Percentiles rank a stretch among this genome's conserved stretches.
These are phyloP conservation scores for Netelia melanura DNA, from an alignment of 2,888 invertebrate species.

Conservation along the genomic window DNA sequence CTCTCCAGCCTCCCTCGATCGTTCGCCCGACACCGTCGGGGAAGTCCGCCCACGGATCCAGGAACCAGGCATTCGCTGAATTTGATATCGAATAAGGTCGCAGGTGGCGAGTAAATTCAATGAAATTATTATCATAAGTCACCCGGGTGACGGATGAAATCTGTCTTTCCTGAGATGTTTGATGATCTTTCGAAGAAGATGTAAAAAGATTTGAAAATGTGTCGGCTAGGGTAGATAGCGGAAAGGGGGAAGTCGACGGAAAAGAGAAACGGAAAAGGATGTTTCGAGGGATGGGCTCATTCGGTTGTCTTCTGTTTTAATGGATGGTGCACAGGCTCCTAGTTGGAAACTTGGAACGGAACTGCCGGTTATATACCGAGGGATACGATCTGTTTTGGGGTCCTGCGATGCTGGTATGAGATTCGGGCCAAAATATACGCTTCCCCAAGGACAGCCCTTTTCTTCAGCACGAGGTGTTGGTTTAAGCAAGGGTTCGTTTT, in stretches of 20 bases:
- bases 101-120: conserved; percentile 58
- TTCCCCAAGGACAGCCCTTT: conserved; percentile 75
- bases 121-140: conserved; percentile 46
- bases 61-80: conserved; percentile 36
- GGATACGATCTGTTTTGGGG: conserved; percentile 70
- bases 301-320: conserved; percentile 48
- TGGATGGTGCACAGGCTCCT: conserved; percentile 39
- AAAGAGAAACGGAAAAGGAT: conserved; percentile 53
- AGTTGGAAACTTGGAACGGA: conserved; percentile 48
- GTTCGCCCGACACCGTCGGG: conserved; percentile 20
- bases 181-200: conserved; percentile 42
- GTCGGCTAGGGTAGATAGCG: conserved; percentile 22
- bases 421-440: conserved; percentile 75
- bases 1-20: conserved; percentile 46
- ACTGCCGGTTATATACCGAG: conserved; percentile 45
- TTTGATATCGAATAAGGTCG: conserved; percentile 51
- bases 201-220: conserved; percentile 32
- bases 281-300: conserved; percentile 31
- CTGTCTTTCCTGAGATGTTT: conserved; percentile 2
- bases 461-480: conserved; percentile 76
- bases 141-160: neutral
- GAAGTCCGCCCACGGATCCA: conserved; percentile 37
- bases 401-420: conserved; percentile 70
- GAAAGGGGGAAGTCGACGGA: conserved; percentile 28
- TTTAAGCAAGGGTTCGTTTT: conserved; percentile 79